Evolutionary conservation across 2,113 vertebrate genomes (phyloP).

Genomic region (Dinomys branickii): DNA sequence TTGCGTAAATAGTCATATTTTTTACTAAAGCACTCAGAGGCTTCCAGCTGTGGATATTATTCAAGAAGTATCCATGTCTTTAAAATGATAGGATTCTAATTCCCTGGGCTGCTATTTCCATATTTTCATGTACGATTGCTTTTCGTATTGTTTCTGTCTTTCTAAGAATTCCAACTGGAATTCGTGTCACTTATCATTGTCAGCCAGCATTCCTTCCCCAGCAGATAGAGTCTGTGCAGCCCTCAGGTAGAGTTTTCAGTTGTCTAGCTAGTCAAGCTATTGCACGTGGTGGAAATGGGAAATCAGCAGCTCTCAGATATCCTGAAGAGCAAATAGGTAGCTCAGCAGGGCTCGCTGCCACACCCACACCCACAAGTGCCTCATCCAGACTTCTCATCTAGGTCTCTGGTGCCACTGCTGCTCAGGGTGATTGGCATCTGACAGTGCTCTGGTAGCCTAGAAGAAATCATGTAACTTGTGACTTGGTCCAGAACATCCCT

Average conservation of each 20-base stretch:
- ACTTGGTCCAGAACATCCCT: neutral
- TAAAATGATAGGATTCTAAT: conserved; percentile 50
- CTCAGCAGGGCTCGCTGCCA: neutral
- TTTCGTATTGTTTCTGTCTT: conserved; percentile 54
- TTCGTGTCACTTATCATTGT: conserved; percentile 58
- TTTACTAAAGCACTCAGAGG: conserved; percentile 21
- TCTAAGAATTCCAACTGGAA: conserved; percentile 41
- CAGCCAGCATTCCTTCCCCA: conserved; percentile 31
- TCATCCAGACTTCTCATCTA: neutral
- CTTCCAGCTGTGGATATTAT: neutral
- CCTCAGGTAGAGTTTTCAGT: neutral
- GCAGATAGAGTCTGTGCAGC: conserved; percentile 17
- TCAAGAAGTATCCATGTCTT: conserved; percentile 36
- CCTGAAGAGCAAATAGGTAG: neutral
- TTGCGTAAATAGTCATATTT: conserved; percentile 66
- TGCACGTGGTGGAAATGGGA: neutral
- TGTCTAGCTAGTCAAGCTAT: conserved; percentile 29
- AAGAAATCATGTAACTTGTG: neutral
- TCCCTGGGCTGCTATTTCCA: neutral
- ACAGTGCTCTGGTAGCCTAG: neutral
- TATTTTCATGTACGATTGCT: neutral
- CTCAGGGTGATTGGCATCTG: neutral
- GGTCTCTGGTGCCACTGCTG: neutral
- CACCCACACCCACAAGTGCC: neutral
- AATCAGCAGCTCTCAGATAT: neutral